A percentile compares a stretch with the other conserved stretches of the same genome.
Evolutionary conservation across 1,140 invertebrate genomes (phyloP).

Genomic region (Zaprionus africanus): DNA sequence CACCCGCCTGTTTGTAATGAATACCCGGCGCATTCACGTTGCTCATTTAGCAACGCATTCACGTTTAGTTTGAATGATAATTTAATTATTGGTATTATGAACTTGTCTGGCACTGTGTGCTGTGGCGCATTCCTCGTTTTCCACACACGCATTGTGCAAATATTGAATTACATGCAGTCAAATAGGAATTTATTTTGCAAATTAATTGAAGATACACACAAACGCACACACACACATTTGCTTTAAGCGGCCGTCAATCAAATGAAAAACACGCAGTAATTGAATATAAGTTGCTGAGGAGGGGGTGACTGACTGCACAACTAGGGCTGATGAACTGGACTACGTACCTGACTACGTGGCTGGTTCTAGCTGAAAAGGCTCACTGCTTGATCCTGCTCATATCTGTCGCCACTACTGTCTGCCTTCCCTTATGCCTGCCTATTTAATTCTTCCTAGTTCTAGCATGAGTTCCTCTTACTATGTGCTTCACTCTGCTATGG

Average conservation of each 20-base stretch:
- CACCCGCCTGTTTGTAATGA: not conserved
- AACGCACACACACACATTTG: not conserved
- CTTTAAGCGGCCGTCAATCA: not conserved
- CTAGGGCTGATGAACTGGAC: not conserved
- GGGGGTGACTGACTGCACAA: not conserved
- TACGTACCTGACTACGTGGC: not conserved
- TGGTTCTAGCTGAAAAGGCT: too few species aligned
- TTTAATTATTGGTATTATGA: constrained; percentile 5
- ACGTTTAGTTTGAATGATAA: constrained; percentile 14
- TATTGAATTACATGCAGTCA: not conserved
- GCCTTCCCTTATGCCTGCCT: too few species aligned
- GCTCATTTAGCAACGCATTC: constrained; percentile 13
- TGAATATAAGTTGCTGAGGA: not conserved
- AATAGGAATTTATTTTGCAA: constrained; percentile 6
- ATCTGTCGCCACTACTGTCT: too few species aligned
- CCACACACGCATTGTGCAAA: not conserved
- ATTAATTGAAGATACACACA: not conserved
- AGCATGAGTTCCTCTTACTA: too few species aligned
- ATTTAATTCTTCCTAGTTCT: too few species aligned
- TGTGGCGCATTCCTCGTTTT: not conserved
- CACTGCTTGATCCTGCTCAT: too few species aligned
- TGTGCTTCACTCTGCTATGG: too few species aligned
- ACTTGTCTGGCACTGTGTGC: not conserved
- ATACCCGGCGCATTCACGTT: not conserved
- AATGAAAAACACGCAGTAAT: not conserved